Base-by-base conservation (phyloP, 2,797 vertebrate species). In the Champsocephalus esox region DNA sequence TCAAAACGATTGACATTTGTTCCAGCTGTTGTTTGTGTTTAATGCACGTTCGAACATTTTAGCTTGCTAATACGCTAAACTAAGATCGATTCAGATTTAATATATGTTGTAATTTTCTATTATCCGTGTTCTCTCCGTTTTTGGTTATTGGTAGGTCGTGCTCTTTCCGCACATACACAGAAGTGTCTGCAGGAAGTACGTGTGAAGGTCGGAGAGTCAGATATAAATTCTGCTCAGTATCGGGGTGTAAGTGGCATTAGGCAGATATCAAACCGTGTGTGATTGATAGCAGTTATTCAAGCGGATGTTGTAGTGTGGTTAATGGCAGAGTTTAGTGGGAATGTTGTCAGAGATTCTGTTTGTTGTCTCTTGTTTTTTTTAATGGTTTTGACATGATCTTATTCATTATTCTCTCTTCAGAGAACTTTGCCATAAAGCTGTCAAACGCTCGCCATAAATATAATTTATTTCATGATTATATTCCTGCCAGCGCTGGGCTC, bases 391-490 rank as follows among this genome's bases (percentile, higher is more conserved):
- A 75, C 72, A 70, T 17, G 14, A 77, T 82, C 57, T 16, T 65
- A 43, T 77, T 73, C 64, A 68, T 87, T 79, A 48, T 58, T 79
- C 69, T 62, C 63, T 66, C 70, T 56, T 77, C 64, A 19, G 41
- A 69, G 52, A 74, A 87, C 66, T 82, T 79, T 32, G 70, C 84
- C 79, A 69, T 73, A 77, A 83, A 84, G 71, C 77, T 85, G 88
- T 89, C 85, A 77, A 69, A 81, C 1, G 41, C 70, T 69, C 75
- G 49, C 79, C 75, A 81, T 75, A 72, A 89, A 76, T 74, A 86
- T 71, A 87, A 84, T 79, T 77, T 70, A 90, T 88, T 73, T 57
- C 49, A 60, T 52, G 76, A 85, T 89, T 80, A 78, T 65, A 66
- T 73, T 75, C 65, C 81, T 76, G 78, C 74, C 78, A 60, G 73